These are phyloP conservation scores for Lithobates sylvaticus DNA, from an alignment of 2,797 vertebrate genomes.

Conservation along the genomic window DNA sequence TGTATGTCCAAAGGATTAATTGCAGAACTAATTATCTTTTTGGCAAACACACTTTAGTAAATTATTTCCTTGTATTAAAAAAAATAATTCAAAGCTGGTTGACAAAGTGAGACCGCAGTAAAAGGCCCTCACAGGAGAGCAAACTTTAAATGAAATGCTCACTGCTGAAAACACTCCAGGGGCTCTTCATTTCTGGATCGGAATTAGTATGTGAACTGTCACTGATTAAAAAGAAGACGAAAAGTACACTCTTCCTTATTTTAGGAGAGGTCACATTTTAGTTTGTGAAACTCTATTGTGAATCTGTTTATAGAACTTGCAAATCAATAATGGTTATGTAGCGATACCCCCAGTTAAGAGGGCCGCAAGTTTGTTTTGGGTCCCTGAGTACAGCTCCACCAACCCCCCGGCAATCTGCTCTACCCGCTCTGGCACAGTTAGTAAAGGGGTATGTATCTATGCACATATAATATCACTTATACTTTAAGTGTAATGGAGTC, in stretches of 20 bases:
- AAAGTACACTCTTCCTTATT: not conserved
- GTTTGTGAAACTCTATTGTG: not conserved
- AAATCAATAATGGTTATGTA: not conserved
- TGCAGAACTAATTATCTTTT: constrained; percentile 47
- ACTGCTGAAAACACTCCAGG: constrained; percentile 19
- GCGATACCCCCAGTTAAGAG: too few relatives aligned
- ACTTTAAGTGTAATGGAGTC: too few relatives aligned
- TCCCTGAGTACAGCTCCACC: too few relatives aligned
- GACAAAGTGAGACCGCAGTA: constrained; percentile 22
- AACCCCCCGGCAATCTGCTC: too few relatives aligned
- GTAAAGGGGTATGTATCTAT: too few relatives aligned
- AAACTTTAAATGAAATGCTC: constrained; percentile 36
- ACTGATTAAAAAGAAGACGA: not conserved
- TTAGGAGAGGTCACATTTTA: not conserved
- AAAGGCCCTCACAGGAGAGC: constrained; percentile 15
- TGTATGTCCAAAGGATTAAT: constrained; percentile 48
- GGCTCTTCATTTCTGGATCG: constrained; percentile 4
- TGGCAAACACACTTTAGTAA: constrained; percentile 41
- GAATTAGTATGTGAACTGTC: constrained; percentile 24
- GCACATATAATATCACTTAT: too few relatives aligned
- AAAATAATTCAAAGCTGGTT: constrained; percentile 48
- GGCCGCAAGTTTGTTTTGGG: too few relatives aligned
- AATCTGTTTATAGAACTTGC: not conserved
- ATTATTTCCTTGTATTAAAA: constrained; percentile 32
- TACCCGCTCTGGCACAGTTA: too few relatives aligned